A percentile compares a stretch with the other conserved stretches of the same genome.
phyloP scores from a whole-genome alignment of 1,140 invertebrate species.

The Drosophila serrata region DNA sequence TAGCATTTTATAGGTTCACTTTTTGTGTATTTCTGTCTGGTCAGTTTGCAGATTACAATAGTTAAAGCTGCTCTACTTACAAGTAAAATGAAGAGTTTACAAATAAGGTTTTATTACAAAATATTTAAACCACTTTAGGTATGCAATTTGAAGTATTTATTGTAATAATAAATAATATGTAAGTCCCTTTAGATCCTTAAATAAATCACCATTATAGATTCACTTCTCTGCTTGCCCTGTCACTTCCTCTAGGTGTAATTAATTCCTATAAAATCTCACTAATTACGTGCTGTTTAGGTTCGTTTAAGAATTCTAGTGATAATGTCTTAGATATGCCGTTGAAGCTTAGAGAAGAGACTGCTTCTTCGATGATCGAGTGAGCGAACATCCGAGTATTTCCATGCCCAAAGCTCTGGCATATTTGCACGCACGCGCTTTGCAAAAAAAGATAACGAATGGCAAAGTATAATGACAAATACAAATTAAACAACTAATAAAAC shows the following conservation, averaged over 20 bases:
- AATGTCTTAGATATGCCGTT: slow-evolving; percentile 1
- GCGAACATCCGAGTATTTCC: slow-evolving; percentile 30
- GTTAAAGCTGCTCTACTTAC: not conserved
- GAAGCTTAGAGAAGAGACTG: slow-evolving; percentile 22
- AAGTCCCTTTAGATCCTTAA: not conserved
- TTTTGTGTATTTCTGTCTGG: slow-evolving; percentile 6
- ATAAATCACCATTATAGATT: not conserved
- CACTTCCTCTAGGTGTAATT: not conserved
- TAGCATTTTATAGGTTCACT: slow-evolving; percentile 1
- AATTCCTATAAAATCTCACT: not conserved
- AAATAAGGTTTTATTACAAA: not conserved
- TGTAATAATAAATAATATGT: not conserved
- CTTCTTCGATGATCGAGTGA: slow-evolving; percentile 16
- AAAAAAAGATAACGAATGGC: slow-evolving; percentile 29
- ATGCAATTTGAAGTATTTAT: not conserved
- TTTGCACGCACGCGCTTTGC: slow-evolving; percentile 50
- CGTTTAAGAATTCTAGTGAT: not conserved
- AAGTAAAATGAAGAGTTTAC: not conserved
- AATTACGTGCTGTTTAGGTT: slow-evolving; percentile 7
- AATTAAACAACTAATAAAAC: slow-evolving; percentile 60
- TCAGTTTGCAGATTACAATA: not conserved
- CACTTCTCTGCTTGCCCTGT: not conserved
- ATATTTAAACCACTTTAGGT: not conserved
- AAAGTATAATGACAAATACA: slow-evolving; percentile 59
- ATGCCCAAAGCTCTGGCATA: slow-evolving; percentile 22